These are phyloP conservation scores for Oligia latruncula DNA, from an alignment of 2,888 invertebrate genomes.

Conservation along the genomic window DNA sequence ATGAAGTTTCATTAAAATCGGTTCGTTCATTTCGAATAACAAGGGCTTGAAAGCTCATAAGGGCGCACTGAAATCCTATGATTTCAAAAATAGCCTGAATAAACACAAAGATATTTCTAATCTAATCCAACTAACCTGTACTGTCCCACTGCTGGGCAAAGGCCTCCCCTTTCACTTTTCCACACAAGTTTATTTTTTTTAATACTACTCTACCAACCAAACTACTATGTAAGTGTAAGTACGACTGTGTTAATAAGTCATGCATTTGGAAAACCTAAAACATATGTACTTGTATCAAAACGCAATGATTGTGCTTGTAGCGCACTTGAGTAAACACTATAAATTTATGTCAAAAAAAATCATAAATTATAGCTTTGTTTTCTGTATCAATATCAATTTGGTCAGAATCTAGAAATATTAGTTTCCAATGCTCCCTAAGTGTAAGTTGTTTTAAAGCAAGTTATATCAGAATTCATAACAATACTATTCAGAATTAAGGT, in stretches of 20 bases:
- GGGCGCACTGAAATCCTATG: slow-evolving; percentile 15
- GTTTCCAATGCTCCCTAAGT: slow-evolving; percentile 3
- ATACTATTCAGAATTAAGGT: slow-evolving; percentile 4
- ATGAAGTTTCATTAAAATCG: too few relatives aligned
- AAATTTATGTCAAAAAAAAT: background rate
- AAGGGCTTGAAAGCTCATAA: too few relatives aligned
- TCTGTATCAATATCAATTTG: background rate
- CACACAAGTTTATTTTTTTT: background rate
- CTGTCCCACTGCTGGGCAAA: background rate
- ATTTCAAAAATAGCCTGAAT: slow-evolving; percentile 1
- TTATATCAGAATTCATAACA: background rate
- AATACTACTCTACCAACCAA: background rate
- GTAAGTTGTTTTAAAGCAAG: slow-evolving; percentile 20
- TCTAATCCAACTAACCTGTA: background rate
- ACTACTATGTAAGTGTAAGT: background rate
- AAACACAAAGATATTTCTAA: background rate
- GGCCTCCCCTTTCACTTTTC: background rate
- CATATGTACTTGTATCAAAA: background rate
- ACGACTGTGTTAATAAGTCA: background rate
- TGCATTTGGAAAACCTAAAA: slow-evolving; percentile 3
- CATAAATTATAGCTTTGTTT: background rate
- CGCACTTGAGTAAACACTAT: slow-evolving; percentile 20
- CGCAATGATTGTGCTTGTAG: background rate
- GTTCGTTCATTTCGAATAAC: too few relatives aligned
- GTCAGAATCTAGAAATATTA: background rate